Conservation (phyloP, 2,113 vertebrate genomes). For the Fregata magnificens region DNA sequence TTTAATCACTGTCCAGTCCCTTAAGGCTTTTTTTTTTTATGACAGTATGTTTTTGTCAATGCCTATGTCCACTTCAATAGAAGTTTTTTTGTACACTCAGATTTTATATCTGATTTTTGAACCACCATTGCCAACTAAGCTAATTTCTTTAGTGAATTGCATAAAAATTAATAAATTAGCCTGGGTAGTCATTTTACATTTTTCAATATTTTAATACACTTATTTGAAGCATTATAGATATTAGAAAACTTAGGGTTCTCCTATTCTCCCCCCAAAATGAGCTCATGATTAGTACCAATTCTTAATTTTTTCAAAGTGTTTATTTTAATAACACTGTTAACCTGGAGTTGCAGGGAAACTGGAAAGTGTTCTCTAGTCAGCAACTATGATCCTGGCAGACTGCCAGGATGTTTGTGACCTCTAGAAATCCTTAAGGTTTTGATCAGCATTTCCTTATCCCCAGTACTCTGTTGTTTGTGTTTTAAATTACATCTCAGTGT, state of each 20-base stretch:
- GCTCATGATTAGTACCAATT: background rate
- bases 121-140: background rate
- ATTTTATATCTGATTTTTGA: background rate
- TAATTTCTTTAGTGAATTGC: background rate
- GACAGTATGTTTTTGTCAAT: background rate
- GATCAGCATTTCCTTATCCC: slow-evolving; percentile 7
- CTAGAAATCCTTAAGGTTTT: background rate
- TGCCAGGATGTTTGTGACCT: background rate
- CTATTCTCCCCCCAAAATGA: background rate
- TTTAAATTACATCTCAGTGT: slow-evolving; percentile 8
- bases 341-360: background rate
- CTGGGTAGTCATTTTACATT: background rate
- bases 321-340: background rate
- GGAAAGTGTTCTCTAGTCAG: background rate
- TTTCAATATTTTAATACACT: background rate
- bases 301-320: background rate
- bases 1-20: background rate
- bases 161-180: background rate
- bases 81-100: background rate
- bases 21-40: background rate
- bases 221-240: background rate
- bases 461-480: background rate
- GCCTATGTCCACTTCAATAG: background rate
- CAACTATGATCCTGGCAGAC: background rate
- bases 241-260: background rate